These are phyloP conservation scores for Brachionus sp. DNA, from an alignment of 1,140 invertebrate species.

Conservation along the genomic window DNA sequence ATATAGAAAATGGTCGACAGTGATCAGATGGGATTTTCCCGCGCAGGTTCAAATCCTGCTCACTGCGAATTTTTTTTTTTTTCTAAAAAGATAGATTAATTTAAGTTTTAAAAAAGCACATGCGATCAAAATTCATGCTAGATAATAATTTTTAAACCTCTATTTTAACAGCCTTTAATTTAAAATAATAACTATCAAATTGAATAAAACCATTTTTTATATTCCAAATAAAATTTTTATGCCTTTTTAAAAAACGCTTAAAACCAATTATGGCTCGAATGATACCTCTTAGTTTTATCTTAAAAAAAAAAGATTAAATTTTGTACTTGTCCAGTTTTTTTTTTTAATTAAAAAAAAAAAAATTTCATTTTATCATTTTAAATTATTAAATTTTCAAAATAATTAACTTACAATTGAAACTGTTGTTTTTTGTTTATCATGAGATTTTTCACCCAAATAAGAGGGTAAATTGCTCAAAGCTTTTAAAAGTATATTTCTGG, in stretches of 20 bases:
- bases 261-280: constrained; percentile 66
- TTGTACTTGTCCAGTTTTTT: not conserved
- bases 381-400: too few species aligned
- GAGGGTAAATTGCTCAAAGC: constrained; percentile 48
- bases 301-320: not conserved
- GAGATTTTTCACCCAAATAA: not conserved
- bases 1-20: not conserved
- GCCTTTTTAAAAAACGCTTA: constrained; percentile 54
- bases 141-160: constrained; percentile 4
- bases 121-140: not conserved
- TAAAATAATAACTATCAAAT: constrained; percentile 10
- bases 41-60: constrained; percentile 2
- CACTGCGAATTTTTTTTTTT: not conserved
- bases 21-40: not conserved
- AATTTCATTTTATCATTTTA: not conserved
- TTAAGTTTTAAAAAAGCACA: not conserved
- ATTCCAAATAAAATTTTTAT: constrained; percentile 1
- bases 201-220: not conserved
- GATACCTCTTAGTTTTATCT: constrained; percentile 65
- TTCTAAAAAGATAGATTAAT: not conserved
- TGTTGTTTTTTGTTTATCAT: not conserved
- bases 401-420: not conserved
- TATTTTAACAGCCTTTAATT: constrained; percentile 32
- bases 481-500: constrained; percentile 57
- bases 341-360: too few species aligned